Conservation (phyloP, 2,113 vertebrate species). For the Alethe diademata region DNA sequence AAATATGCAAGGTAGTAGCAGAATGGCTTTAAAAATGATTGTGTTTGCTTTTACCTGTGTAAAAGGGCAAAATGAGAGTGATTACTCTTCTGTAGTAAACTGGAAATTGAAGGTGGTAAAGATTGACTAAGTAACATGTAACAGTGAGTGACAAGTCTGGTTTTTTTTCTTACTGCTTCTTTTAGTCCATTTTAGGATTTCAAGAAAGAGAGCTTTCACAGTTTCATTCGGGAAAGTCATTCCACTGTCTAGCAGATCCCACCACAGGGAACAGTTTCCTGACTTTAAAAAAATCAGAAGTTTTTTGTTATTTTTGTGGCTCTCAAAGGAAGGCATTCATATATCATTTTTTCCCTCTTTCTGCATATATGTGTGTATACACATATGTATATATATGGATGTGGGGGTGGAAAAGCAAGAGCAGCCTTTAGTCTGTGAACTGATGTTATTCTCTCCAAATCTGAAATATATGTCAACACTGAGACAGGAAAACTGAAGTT, state of each 20-base stretch:
- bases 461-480: neutral
- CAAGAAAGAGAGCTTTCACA: neutral
- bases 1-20: neutral
- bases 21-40: neutral
- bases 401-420: neutral
- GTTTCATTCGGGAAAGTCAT: neutral
- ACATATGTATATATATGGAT: neutral
- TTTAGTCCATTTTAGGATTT: neutral
- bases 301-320: neutral
- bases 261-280: neutral
- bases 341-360: rapidly evolving
- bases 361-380: neutral
- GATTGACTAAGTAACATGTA: neutral
- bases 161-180: neutral
- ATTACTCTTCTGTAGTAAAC: neutral
- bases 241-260: neutral
- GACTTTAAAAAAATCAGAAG: neutral
- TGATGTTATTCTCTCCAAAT: neutral
- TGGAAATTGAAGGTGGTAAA: neutral
- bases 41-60: neutral
- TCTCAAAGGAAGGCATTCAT: neutral
- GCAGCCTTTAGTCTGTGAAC: neutral
- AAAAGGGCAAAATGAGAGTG: neutral
- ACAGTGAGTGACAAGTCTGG: neutral
- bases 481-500: neutral